Evolutionary conservation across 2,113 vertebrate genomes (phyloP).

Genomic region (Prionailurus bengalensis): DNA sequence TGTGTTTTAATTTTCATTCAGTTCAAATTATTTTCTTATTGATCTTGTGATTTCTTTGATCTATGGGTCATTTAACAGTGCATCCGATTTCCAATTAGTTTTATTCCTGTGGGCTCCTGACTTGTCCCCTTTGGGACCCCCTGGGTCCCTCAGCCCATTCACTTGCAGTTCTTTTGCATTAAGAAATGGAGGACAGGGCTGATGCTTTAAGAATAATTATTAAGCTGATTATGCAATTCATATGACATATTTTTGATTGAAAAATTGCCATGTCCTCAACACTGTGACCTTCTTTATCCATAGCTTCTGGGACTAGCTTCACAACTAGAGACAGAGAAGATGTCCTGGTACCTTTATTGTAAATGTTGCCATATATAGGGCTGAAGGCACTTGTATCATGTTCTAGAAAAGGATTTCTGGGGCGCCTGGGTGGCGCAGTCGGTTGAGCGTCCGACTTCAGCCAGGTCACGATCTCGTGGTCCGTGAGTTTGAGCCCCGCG

Average conservation of each 20-base stretch:
- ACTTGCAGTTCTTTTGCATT: not conserved
- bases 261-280: not conserved
- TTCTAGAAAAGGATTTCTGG: not conserved
- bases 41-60: not conserved
- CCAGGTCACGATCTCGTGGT: too few relatives aligned
- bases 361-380: not conserved
- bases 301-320: not conserved
- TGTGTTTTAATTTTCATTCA: constrained; percentile 19
- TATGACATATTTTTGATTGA: not conserved
- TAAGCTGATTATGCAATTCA: not conserved
- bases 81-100: not conserved
- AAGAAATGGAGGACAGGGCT: not conserved
- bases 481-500: too few relatives aligned
- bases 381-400: not conserved
- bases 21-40: not conserved
- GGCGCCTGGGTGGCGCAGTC: too few relatives aligned
- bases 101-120: not conserved
- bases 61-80: not conserved
- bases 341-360: not conserved
- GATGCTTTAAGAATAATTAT: not conserved
- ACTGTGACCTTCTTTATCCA: not conserved
- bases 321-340: not conserved
- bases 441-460: too few relatives aligned
- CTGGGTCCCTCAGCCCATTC: not conserved
- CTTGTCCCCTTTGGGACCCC: not conserved